A percentile compares a stretch with the other conserved stretches of the same genome.
These are phyloP conservation scores for Felis catus DNA, from an alignment of 2,113 vertebrate genomes.

Conservation along the genomic window DNA sequence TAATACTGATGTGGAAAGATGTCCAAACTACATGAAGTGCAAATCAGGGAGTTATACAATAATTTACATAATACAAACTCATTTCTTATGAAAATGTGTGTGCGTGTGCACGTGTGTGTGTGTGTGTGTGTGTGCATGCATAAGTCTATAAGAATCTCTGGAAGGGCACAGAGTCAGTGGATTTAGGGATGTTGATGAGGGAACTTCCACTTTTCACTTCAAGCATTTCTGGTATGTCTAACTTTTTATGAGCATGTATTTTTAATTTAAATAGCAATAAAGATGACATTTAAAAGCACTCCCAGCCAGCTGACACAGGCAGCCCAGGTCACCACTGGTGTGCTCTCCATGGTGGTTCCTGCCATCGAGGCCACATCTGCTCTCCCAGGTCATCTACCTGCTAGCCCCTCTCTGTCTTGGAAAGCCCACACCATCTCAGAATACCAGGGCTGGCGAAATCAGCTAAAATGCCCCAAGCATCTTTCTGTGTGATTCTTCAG, in stretches of 20 bases:
- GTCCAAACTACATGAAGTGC: not conserved
- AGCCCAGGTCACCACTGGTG: not conserved
- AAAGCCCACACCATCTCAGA: not conserved
- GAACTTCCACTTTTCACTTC: not conserved
- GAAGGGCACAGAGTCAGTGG: not conserved
- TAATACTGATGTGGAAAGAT: not conserved
- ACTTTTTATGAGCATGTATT: not conserved
- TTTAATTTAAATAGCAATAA: slow-evolving; percentile 36
- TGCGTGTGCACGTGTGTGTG: not conserved
- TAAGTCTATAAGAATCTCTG: not conserved
- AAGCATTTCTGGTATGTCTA: not conserved
- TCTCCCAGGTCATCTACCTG: not conserved
- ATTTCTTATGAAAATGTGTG: not conserved
- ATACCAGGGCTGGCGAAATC: not conserved
- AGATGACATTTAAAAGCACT: not conserved
- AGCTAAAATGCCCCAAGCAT: not conserved
- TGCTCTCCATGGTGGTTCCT: not conserved
- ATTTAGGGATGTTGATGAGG: not conserved
- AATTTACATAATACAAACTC: not conserved
- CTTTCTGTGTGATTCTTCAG: not conserved
- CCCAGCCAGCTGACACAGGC: not conserved
- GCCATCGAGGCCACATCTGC: not conserved
- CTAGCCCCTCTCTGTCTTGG: not conserved
- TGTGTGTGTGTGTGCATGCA: not conserved
- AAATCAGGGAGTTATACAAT: not conserved